Conservation (phyloP, 2,888 invertebrate genomes). For the Dusona sp. region DNA sequence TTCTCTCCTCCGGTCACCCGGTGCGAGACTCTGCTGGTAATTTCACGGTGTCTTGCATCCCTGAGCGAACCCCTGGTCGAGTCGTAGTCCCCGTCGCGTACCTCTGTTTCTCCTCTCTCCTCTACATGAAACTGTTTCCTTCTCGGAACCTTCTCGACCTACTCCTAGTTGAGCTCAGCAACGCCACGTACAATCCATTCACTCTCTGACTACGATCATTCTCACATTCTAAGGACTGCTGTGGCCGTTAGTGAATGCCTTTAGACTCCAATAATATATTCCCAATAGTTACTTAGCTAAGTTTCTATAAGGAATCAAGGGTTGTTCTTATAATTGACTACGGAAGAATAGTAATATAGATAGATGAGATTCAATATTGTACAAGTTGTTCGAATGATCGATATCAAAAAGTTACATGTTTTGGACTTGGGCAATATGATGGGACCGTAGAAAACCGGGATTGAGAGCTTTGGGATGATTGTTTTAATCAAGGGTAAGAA, state of each 20-base stretch:
- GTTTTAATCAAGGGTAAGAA: slow-evolving; percentile 46
- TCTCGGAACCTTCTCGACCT: slow-evolving; percentile 72
- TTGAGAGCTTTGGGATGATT: not conserved
- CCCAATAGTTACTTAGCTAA: not conserved
- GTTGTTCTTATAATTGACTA: not conserved
- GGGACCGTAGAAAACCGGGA: not conserved
- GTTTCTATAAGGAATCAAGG: not conserved
- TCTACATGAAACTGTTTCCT: slow-evolving; percentile 60
- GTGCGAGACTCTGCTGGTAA: slow-evolving; percentile 86
- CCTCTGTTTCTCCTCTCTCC: slow-evolving; percentile 52
- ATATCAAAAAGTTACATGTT: not conserved
- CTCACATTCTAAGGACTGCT: slow-evolving; percentile 76
- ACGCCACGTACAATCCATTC: slow-evolving; percentile 72
- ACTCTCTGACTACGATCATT: slow-evolving; percentile 71
- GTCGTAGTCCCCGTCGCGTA: slow-evolving; percentile 63
- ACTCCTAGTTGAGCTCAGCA: slow-evolving; percentile 70
- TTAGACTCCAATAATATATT: slow-evolving; percentile 14
- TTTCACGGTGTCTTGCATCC: slow-evolving; percentile 87
- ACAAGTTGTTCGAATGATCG: not conserved
- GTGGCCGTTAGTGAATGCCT: slow-evolving; percentile 28
- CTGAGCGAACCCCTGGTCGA: slow-evolving; percentile 84
- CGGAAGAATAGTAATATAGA: not conserved
- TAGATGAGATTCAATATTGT: not conserved
- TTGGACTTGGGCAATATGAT: not conserved
- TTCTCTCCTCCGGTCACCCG: slow-evolving; percentile 70